These are phyloP conservation scores for Agapornis canus DNA, from an alignment of 2,797 vertebrate genomes.

Conservation along the genomic window DNA sequence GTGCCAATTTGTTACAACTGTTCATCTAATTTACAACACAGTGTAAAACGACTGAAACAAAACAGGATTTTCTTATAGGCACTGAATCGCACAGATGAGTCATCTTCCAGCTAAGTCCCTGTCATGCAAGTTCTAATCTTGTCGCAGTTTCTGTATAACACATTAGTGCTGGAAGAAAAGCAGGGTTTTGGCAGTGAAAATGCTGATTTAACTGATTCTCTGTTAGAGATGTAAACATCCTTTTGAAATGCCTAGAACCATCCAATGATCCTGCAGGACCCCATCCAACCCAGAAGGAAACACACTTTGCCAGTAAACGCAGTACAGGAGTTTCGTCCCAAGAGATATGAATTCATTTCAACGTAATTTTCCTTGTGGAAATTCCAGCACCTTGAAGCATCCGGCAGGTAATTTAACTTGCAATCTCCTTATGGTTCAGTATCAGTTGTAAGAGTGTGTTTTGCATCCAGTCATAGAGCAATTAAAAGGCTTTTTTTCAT, in stretches of 20 bases:
- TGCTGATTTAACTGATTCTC: background rate
- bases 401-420: conserved; percentile 32
- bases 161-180: background rate
- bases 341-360: background rate
- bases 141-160: background rate
- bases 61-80: background rate
- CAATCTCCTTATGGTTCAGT: background rate
- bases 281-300: conserved; percentile 43
- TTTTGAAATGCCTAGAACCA: conserved; percentile 8
- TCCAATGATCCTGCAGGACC: background rate
- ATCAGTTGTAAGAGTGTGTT: background rate
- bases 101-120: background rate
- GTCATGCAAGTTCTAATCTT: background rate
- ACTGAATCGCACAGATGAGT: background rate
- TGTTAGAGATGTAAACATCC: background rate
- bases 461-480: background rate
- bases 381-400: background rate
- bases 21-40: background rate
- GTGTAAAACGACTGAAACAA: background rate
- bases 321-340: background rate
- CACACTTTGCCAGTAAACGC: background rate
- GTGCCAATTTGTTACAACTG: accelerated
- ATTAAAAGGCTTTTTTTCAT: background rate
- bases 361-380: conserved; percentile 29
- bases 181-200: background rate